phyloP scores from a whole-genome alignment of 2,888 invertebrate species.

The Pandemis corylana region DNA sequence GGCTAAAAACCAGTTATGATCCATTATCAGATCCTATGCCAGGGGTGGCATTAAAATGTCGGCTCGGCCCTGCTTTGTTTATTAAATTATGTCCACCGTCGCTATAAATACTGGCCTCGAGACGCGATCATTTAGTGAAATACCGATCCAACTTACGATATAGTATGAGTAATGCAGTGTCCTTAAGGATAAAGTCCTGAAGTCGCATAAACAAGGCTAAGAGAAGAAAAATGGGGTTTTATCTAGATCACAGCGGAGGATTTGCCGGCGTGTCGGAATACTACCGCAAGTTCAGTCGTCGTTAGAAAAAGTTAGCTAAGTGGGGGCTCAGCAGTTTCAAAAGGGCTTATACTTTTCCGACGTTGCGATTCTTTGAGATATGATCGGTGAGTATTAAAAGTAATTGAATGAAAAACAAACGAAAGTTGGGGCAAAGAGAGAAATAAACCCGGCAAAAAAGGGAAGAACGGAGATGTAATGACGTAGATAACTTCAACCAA shows the following conservation, averaged over 20 bases:
- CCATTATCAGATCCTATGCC: slow-evolving; percentile 82
- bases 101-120: slow-evolving; percentile 76
- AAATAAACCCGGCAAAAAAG: slow-evolving; percentile 75
- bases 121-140: slow-evolving; percentile 82
- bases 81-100: slow-evolving; percentile 83
- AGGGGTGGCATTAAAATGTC: slow-evolving; percentile 81
- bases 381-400: slow-evolving; percentile 70
- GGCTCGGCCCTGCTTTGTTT: slow-evolving; percentile 80
- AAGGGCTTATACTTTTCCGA: slow-evolving; percentile 46
- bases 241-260: slow-evolving; percentile 63
- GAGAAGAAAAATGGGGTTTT: slow-evolving; percentile 63
- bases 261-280: slow-evolving; percentile 47
- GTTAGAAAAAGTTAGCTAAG: slow-evolving; percentile 36
- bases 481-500: slow-evolving; percentile 83
- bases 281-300: slow-evolving; percentile 29
- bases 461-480: slow-evolving; percentile 82
- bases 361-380: slow-evolving; percentile 59
- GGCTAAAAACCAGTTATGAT: slow-evolving; percentile 80
- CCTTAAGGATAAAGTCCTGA: slow-evolving; percentile 72
- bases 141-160: slow-evolving; percentile 79
- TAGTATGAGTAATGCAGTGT: slow-evolving; percentile 77
- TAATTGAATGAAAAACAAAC: slow-evolving; percentile 83
- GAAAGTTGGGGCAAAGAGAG: slow-evolving; percentile 73
- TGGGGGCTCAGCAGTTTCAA: slow-evolving; percentile 36
- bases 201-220: slow-evolving; percentile 65